A percentile compares a stretch with the other conserved stretches of the same genome.
Conservation (phyloP, 2,797 vertebrate species). For the Leptoclinus maculatus region DNA sequence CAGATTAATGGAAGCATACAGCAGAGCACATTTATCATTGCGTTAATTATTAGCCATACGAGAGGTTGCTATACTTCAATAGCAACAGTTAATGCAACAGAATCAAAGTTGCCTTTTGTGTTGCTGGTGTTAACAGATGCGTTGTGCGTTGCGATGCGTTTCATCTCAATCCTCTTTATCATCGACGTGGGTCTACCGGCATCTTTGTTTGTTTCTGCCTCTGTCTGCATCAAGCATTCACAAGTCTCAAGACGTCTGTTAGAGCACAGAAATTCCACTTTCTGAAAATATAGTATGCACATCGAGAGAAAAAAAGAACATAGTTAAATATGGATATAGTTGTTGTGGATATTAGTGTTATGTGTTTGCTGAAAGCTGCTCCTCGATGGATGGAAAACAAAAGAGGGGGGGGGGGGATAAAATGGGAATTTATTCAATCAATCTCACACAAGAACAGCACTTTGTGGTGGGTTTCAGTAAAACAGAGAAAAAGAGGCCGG, state of each 20-base stretch:
- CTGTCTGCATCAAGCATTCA: background rate
- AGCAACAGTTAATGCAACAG: constrained; percentile 53
- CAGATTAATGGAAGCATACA: constrained; percentile 68
- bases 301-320: background rate
- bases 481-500: constrained; percentile 41
- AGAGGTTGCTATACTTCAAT: constrained; percentile 32
- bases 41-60: constrained; percentile 49
- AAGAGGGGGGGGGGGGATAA: constrained; percentile 12
- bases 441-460: constrained; percentile 51
- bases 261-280: constrained; percentile 2
- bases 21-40: constrained; percentile 62
- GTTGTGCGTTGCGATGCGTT: constrained; percentile 6
- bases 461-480: constrained; percentile 62
- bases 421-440: constrained; percentile 58
- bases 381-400: constrained; percentile 18
- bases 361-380: constrained; percentile 55
- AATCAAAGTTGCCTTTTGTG: constrained; percentile 35
- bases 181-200: constrained; percentile 2
- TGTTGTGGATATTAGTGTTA: constrained; percentile 60
- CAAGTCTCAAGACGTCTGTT: constrained; percentile 14
- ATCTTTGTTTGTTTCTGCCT: constrained; percentile 10
- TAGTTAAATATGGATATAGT: background rate
- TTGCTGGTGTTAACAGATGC: constrained; percentile 51
- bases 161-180: constrained; percentile 2
- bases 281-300: constrained; percentile 8